Evolutionary conservation across 2,113 vertebrate species (phyloP), one percentile per base, ranked within the genome.

Genomic region (Mirounga angustirostris): DNA sequence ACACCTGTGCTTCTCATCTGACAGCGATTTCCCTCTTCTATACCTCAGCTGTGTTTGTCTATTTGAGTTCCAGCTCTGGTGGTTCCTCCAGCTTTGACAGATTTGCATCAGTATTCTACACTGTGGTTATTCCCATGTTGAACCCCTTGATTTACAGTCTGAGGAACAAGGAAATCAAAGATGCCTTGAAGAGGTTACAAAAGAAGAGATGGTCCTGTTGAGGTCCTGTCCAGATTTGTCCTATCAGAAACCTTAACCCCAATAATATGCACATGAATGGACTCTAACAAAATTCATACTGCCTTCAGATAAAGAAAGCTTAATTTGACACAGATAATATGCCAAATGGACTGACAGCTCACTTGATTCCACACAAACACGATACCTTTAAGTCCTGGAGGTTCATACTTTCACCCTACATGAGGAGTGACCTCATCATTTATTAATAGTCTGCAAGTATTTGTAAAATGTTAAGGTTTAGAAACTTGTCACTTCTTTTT

Each of bases 1-100:
- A 92, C 9, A 98, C 97, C 26, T 98, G 98, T 81, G 88, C 89
- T 7, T 98, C 98, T 52, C 98, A 97, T 24, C 71, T 97, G 24
- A 97, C 94, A 0, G 80, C 73, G 0, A 95, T 98, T 0, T 91
- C 52, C 2, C 89, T 98, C 74, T 97, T 98, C 65, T 98, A 97
- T 9, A 90, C 56, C 28, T 97, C 97, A 1, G 5, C 58, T 0
- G 54, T 92, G 1, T 97, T 96, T 91, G 95, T 97, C 50, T 98
- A 98, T n/a, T 67, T 97, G 14, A 94, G 85, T 71, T 95, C 94
- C 14, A 93, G 89, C 56, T 83, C 83, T 73, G 95, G 96, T 1
- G 40, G 81, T 4, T 71, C 94, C 33, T 96, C 97, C 2, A 92
- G 56, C 2, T 91, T 95, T 65, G 97, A 98, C 61, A 96, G 96